Percentiles rank a stretch among this genome's conserved stretches.
These are phyloP conservation scores for Anaspis maculata DNA, from an alignment of 2,888 invertebrate species.

Conservation along the genomic window DNA sequence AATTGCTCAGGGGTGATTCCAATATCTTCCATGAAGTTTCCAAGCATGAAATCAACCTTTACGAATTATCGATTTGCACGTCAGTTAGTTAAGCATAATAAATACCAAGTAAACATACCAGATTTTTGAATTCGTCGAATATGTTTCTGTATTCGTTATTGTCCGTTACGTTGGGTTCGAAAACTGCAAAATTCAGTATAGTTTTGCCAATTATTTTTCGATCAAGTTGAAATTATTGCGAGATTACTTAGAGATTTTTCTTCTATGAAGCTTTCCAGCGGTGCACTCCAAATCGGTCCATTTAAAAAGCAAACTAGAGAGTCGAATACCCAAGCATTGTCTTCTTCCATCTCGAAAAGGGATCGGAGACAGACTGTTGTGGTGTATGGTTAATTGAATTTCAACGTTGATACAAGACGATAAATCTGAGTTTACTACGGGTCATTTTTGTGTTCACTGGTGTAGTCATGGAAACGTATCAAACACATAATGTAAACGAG, in stretches of 20 bases:
- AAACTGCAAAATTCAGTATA: constrained; percentile 72
- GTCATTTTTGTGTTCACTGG: constrained; percentile 14
- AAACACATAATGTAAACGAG: too few species aligned
- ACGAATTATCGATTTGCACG: constrained; percentile 38
- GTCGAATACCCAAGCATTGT: constrained; percentile 85
- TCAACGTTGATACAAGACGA: constrained; percentile 4
- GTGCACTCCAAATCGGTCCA: constrained; percentile 89
- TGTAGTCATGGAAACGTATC: constrained; percentile 12
- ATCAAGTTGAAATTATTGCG: background rate
- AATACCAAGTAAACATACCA: constrained; percentile 62
- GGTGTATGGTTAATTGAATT: too few species aligned
- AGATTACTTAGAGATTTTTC: constrained; percentile 82
- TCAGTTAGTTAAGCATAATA: constrained; percentile 1
- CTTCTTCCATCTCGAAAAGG: constrained; percentile 47
- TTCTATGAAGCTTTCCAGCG: constrained; percentile 84
- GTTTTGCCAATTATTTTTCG: too few species aligned
- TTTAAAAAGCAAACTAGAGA: constrained; percentile 84
- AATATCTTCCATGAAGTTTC: constrained; percentile 88
- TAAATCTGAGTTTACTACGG: constrained; percentile 9
- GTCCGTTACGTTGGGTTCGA: constrained; percentile 69
- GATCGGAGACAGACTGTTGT: too few species aligned
- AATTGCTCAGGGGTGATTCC: constrained; percentile 83
- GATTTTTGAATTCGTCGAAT: constrained; percentile 79
- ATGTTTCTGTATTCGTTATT: constrained; percentile 64
- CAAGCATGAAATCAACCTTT: constrained; percentile 86